A percentile compares a stretch with the other conserved stretches of the same genome.
phyloP scores from a whole-genome alignment of 2,888 invertebrate species.

The Acrobasis suavella region DNA sequence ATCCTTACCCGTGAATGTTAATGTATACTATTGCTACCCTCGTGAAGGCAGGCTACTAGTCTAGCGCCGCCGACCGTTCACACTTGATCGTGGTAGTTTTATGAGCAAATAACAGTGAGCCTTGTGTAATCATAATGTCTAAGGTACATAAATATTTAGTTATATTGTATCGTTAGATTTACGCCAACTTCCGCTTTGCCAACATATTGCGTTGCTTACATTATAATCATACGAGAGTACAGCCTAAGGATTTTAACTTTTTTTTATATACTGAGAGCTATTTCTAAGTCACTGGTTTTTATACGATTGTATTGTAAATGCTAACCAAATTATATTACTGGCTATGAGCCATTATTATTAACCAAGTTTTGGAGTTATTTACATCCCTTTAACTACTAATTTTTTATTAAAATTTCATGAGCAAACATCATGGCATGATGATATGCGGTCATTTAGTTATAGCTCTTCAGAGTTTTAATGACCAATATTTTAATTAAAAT shows the following conservation, averaged over 20 bases:
- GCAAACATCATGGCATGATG: slow-evolving; percentile 80
- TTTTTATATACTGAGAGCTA: slow-evolving; percentile 81
- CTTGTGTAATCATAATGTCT: slow-evolving; percentile 79
- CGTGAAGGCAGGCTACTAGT: slow-evolving; percentile 49
- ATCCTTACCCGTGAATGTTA: slow-evolving; percentile 72
- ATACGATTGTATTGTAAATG: slow-evolving; percentile 66
- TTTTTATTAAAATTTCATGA: slow-evolving; percentile 65
- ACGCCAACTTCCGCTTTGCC: slow-evolving; percentile 81
- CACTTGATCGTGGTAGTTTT: slow-evolving; percentile 59
- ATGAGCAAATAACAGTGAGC: slow-evolving; percentile 69
- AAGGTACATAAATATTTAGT: slow-evolving; percentile 81
- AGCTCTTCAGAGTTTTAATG: slow-evolving; percentile 80
- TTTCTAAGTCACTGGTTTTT: slow-evolving; percentile 80
- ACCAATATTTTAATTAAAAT: slow-evolving; percentile 71
- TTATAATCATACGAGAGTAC: slow-evolving; percentile 80
- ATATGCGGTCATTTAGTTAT: slow-evolving; percentile 77
- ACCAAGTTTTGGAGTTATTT: slow-evolving; percentile 79
- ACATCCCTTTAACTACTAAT: slow-evolving; percentile 73
- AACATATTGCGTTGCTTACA: slow-evolving; percentile 81
- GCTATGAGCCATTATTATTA: slow-evolving; percentile 66
- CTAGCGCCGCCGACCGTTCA: slow-evolving; percentile 51
- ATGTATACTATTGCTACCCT: slow-evolving; percentile 57
- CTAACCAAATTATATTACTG: slow-evolving; percentile 63
- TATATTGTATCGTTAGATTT: slow-evolving; percentile 80
- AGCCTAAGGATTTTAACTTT: slow-evolving; percentile 82